Evolutionary conservation across 1,140 invertebrate genomes (phyloP).

Genomic region (Hirudo medicinalis): DNA sequence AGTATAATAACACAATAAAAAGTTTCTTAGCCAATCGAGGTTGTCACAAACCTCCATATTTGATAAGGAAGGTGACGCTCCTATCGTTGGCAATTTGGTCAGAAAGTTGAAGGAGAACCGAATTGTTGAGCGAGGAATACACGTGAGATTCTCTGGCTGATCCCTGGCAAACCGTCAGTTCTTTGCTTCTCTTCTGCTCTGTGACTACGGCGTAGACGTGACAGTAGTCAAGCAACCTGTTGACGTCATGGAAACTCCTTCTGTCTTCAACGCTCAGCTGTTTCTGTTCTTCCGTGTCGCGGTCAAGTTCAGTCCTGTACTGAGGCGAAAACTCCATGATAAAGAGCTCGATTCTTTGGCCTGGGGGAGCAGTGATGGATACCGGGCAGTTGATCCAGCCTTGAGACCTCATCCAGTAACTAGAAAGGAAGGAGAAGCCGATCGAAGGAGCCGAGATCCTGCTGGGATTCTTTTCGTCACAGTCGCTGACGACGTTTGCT

Average conservation of each 20-base stretch:
- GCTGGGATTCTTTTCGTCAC: not conserved
- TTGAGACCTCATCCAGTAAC: not conserved
- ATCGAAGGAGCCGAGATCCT: not conserved
- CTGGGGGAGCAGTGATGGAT: not conserved
- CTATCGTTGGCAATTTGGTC: constrained; percentile 2
- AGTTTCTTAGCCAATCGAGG: not conserved
- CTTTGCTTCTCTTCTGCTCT: not conserved
- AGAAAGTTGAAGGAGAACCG: not conserved
- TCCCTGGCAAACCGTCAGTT: constrained; percentile 12
- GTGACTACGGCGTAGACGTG: constrained; percentile 13
- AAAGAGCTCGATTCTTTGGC: not conserved
- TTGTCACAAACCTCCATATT: constrained; percentile 2
- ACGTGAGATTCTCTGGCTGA: not conserved
- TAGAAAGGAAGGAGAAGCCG: constrained; percentile 6
- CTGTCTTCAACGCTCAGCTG: not conserved
- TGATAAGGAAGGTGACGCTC: constrained; percentile 7
- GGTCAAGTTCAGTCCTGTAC: too few relatives aligned
- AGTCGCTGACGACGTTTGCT: too few relatives aligned
- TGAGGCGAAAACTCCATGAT: constrained; percentile 7
- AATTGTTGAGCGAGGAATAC: constrained; percentile 7
- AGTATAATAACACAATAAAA: not conserved
- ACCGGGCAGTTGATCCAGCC: not conserved
- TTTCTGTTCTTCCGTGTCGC: too few relatives aligned
- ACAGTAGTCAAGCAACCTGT: constrained; percentile 6
- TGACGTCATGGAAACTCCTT: not conserved